These are phyloP conservation scores for Phodopus roborovskii DNA, from an alignment of 2,113 vertebrate genomes.

Conservation along the genomic window DNA sequence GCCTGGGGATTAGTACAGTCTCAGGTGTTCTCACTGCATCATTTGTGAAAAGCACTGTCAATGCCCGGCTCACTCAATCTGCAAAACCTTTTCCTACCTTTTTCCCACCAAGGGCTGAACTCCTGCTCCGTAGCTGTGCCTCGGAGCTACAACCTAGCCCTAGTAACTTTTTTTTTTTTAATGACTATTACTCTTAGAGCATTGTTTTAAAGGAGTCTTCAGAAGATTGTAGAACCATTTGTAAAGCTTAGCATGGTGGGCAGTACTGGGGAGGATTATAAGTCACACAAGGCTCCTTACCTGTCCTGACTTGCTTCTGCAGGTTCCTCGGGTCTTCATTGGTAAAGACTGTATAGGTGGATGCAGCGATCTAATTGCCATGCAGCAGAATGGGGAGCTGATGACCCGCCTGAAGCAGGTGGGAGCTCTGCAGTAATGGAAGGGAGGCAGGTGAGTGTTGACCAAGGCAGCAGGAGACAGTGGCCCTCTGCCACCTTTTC, in stretches of 20 bases:
- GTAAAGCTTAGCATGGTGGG: background rate
- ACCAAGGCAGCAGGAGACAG: background rate
- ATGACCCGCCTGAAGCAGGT: constrained; percentile 83
- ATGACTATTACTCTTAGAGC: background rate
- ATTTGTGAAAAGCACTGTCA: background rate
- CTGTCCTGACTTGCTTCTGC: background rate
- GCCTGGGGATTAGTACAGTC: background rate
- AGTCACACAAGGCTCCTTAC: background rate
- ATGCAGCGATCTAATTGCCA: constrained; percentile 83
- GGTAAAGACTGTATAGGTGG: constrained; percentile 91
- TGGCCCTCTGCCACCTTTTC: background rate
- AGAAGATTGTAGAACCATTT: background rate
- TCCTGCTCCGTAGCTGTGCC: background rate
- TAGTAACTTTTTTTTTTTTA: background rate
- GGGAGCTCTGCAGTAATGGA: constrained; percentile 85
- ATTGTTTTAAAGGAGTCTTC: background rate
- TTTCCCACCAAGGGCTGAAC: background rate
- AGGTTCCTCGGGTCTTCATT: constrained; percentile 92
- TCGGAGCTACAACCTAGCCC: background rate
- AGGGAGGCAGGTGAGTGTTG: constrained; percentile 19
- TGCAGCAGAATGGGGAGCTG: constrained; percentile 85
- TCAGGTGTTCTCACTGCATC: background rate
- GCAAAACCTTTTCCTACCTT: background rate
- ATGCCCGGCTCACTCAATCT: background rate
- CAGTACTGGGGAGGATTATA: background rate